These are phyloP conservation scores for Silurus lanzhouensis DNA, from an alignment of 2,797 vertebrate species.

Conservation along the genomic window DNA sequence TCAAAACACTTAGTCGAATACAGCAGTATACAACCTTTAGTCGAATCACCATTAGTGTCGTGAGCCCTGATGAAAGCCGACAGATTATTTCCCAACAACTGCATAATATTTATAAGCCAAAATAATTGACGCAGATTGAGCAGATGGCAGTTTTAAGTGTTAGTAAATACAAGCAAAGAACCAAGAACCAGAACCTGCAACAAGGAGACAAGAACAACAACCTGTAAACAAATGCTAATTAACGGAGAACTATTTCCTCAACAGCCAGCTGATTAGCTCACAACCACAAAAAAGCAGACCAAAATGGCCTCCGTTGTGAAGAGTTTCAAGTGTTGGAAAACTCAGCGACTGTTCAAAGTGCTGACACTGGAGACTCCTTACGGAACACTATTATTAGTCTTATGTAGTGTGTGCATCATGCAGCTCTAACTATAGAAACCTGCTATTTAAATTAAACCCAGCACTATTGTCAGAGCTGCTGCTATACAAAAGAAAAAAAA, in stretches of 20 bases:
- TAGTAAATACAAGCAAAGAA: too few species aligned
- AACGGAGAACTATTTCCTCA: neutral
- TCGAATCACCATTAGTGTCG: neutral
- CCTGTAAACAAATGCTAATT: too few species aligned
- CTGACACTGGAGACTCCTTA: neutral
- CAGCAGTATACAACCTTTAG: neutral
- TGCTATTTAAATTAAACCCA: neutral
- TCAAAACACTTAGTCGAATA: too few species aligned
- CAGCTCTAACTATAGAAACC: neutral
- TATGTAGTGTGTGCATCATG: neutral
- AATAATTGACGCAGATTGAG: too few species aligned
- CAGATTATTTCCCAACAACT: too few species aligned
- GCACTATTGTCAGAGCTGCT: neutral
- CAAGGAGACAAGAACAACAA: too few species aligned
- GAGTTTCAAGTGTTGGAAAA: neutral
- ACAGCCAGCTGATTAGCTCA: neutral
- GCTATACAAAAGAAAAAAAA: neutral
- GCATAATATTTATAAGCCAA: too few species aligned
- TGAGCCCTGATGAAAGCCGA: too few species aligned
- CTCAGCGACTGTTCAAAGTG: neutral
- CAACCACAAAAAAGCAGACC: neutral
- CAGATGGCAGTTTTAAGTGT: too few species aligned
- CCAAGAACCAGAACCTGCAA: too few species aligned
- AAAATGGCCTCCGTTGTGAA: neutral
- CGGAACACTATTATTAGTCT: neutral